These are phyloP conservation scores for Cantharis lateralis DNA, from an alignment of 2,888 invertebrate genomes.

Conservation along the genomic window DNA sequence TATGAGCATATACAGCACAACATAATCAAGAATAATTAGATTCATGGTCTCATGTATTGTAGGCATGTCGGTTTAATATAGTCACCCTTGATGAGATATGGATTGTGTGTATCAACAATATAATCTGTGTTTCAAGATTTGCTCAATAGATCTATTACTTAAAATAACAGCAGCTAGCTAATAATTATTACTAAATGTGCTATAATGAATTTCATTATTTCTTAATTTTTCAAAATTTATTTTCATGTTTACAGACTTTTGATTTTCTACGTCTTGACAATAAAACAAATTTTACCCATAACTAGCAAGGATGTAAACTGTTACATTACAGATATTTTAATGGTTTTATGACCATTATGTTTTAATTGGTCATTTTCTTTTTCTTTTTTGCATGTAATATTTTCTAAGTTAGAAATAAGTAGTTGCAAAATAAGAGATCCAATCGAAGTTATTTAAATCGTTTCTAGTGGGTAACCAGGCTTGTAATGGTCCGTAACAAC, in stretches of 20 bases:
- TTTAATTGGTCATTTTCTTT: no score
- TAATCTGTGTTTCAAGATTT: conserved; percentile 8
- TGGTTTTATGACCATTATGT: no score
- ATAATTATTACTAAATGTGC: background rate
- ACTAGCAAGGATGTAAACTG: no score
- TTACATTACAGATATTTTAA: no score
- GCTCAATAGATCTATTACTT: background rate
- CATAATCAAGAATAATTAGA: conserved; percentile 32
- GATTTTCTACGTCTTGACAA: no score
- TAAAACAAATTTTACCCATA: no score
- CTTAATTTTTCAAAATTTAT: background rate
- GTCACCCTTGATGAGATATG: conserved; percentile 29
- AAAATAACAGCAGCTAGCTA: conserved; percentile 3
- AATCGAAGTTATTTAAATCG: no score
- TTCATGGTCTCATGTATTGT: conserved; percentile 30
- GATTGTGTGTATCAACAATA: conserved; percentile 20
- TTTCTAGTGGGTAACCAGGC: no score
- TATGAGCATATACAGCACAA: conserved; percentile 17
- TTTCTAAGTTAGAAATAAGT: no score
- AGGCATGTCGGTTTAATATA: conserved; percentile 28
- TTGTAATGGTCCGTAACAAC: no score
- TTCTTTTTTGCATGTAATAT: no score
- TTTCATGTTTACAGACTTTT: background rate
- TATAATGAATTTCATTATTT: background rate
- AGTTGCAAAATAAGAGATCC: no score